A percentile compares a stretch with the other conserved stretches of the same genome.
Conservation (phyloP, 2,797 vertebrate species). For the Geotrypetes seraphini region DNA sequence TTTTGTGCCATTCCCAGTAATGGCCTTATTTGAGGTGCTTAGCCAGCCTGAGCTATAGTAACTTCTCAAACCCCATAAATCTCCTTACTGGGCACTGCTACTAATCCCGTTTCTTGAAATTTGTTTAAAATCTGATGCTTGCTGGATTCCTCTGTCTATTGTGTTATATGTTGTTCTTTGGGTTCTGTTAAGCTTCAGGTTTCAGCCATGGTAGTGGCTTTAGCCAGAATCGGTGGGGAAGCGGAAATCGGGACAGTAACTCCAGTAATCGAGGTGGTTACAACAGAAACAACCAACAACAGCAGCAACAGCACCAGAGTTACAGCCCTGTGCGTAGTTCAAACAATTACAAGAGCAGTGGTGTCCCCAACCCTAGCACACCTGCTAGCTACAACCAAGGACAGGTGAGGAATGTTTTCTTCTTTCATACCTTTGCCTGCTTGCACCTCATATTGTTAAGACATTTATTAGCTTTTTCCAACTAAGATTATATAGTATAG, state of each 20-base stretch:
- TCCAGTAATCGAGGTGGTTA: slow-evolving; percentile 63
- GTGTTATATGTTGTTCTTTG: not conserved
- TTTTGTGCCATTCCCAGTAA: too few relatives aligned
- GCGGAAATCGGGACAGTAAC: slow-evolving; percentile 60
- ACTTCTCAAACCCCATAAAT: too few relatives aligned
- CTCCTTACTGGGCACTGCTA: too few relatives aligned
- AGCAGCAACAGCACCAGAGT: slow-evolving; percentile 21
- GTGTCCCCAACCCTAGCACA: slow-evolving; percentile 10
- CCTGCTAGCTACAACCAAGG: slow-evolving; percentile 35
- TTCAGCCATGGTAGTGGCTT: slow-evolving; percentile 63
- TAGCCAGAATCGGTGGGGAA: slow-evolving; percentile 72
- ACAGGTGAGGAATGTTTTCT: slow-evolving; percentile 35
- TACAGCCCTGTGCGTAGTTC: slow-evolving; percentile 25
- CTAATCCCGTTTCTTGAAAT: not conserved
- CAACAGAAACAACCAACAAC: slow-evolving; percentile 53
- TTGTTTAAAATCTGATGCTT: not conserved
- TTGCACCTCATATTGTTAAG: too few relatives aligned
- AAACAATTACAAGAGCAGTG: slow-evolving; percentile 49
- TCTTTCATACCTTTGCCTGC: too few relatives aligned
- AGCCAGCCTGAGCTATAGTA: too few relatives aligned
- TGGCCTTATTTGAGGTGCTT: too few relatives aligned
- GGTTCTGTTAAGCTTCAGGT: slow-evolving; percentile 29
- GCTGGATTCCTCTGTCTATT: not conserved
- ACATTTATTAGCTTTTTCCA: too few relatives aligned
- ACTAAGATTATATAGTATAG: too few relatives aligned